Evolutionary conservation across 2,113 vertebrate species (phyloP), one percentile per base, ranked within the genome.

Genomic region (Syngnathus scovelli): DNA sequence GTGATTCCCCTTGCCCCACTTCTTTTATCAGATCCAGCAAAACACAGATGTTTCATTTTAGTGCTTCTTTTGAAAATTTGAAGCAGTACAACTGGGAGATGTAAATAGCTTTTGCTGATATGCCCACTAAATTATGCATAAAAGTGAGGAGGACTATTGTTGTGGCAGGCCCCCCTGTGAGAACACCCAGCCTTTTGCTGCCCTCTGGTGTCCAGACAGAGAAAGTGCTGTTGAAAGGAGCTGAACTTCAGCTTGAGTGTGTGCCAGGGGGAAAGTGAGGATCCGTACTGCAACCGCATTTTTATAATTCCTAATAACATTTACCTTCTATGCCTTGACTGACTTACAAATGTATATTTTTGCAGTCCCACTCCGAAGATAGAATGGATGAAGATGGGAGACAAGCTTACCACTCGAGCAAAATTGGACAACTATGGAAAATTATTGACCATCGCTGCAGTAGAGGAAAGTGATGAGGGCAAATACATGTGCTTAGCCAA

Each of bases 241-340:
- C 90, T 1, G 82, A 87, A 13, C 89, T 99, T 63, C 75, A 92
- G 52, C 90, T 98, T 0, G 95, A 98, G 79, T 99, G 96, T 37
- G 94, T 98, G 70, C 92, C 96, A n/a, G 92, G 93, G 80, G 96
- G 96, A 85, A 88, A 94, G 96, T 99, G 90, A 91, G 96, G 95
- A 87, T n/a, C 33, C 18, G 43, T 56, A 6, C 16, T 67, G 13
- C 6, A 64, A 36, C 54, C 36, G 21, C 33, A 15, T 46, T 46
- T 46, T 46, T 18, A 6, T 48, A 15, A 21, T 52, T 52, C 49
- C 49, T 10, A n/a, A 52, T 21, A 1, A 19, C 23, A 38, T 62
- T 8, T 36, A 21, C 8, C 2, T 13, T 69, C 2, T 37, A 54
- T 58, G 52, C 58, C 7, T 38, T 8, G 1, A 6, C 11, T 23